phyloP scores from a whole-genome alignment of 2,797 vertebrate species.

The Macropodus opercularis region DNA sequence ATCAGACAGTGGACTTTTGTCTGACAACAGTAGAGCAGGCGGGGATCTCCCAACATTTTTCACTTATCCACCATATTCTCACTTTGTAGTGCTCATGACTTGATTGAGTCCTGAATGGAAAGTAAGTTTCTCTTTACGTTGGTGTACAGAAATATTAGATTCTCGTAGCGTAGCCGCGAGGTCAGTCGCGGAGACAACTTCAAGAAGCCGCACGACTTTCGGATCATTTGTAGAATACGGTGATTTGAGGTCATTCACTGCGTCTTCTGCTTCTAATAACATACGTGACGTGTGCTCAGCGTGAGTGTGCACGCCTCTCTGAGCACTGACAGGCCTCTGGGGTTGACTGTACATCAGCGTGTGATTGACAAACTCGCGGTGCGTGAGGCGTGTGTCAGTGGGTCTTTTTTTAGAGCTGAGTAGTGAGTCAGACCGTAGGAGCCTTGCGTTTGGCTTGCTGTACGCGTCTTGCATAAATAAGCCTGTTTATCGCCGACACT shows the following conservation, averaged over 20 bases:
- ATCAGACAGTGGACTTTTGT: constrained; percentile 66
- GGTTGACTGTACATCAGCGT: constrained; percentile 65
- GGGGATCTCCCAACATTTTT: constrained; percentile 35
- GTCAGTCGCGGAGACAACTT: constrained; percentile 24
- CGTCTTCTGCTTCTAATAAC: constrained; percentile 6
- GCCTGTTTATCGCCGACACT: constrained; percentile 71
- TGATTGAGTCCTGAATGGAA: constrained; percentile 17
- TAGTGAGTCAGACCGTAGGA: constrained; percentile 73
- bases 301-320: constrained; percentile 3
- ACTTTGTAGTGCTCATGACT: constrained; percentile 6
- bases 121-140: constrained; percentile 6
- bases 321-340: constrained; percentile 42
- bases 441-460: constrained; percentile 67
- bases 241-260: constrained; percentile 16
- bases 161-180: constrained; percentile 6
- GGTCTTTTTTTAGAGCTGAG: constrained; percentile 74
- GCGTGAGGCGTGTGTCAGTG: constrained; percentile 39
- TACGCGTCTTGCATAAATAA: constrained; percentile 74
- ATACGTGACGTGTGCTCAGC: constrained; percentile 24
- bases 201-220: constrained; percentile 5
- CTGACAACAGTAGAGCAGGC: constrained; percentile 54
- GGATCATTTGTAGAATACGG: background rate
- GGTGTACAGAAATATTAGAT: constrained; percentile 7
- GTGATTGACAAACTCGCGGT: constrained; percentile 71
- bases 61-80: constrained; percentile 24